Evolutionary conservation across 2,888 invertebrate species (phyloP).

Genomic region (Drosophila trichaetosa): DNA sequence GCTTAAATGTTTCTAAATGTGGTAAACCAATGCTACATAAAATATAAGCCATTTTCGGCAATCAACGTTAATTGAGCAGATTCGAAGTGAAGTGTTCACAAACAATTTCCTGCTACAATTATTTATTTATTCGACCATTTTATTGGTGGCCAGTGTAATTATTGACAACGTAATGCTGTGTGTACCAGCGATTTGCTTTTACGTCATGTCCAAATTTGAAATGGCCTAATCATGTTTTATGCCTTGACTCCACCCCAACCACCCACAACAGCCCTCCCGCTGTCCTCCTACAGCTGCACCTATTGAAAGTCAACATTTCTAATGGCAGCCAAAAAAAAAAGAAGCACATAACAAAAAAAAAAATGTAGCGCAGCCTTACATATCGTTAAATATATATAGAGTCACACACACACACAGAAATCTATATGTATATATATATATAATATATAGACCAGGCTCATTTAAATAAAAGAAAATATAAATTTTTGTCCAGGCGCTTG

Average conservation of each 20-base stretch:
- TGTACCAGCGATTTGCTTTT: constrained; percentile 52
- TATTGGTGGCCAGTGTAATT: constrained; percentile 66
- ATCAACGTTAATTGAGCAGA: constrained; percentile 20
- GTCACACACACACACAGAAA: constrained; percentile 36
- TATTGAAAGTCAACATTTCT: constrained; percentile 70
- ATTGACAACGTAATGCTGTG: constrained; percentile 50
- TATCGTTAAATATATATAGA: constrained; percentile 41
- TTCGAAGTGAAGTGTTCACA: constrained; percentile 22
- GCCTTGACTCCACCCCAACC: constrained; percentile 35
- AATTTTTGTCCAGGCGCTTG: constrained; percentile 63
- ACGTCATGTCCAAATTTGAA: constrained; percentile 66
- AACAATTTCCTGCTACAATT: constrained; percentile 40
- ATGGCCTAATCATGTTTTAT: constrained; percentile 77
- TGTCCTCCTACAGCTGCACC: constrained; percentile 45
- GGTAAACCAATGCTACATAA: neutral
- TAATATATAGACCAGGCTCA: constrained; percentile 59
- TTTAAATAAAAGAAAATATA: constrained; percentile 80
- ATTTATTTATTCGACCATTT: constrained; percentile 60
- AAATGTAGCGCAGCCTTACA: constrained; percentile 62
- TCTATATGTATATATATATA: constrained; percentile 5
- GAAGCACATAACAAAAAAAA: constrained; percentile 19
- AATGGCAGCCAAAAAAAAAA: constrained; percentile 56
- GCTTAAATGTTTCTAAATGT: neutral
- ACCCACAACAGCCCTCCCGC: neutral
- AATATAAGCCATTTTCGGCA: constrained; percentile 33